Base-by-base conservation (phyloP, 2,113 vertebrate genomes). In the Zapus hudsonius region DNA sequence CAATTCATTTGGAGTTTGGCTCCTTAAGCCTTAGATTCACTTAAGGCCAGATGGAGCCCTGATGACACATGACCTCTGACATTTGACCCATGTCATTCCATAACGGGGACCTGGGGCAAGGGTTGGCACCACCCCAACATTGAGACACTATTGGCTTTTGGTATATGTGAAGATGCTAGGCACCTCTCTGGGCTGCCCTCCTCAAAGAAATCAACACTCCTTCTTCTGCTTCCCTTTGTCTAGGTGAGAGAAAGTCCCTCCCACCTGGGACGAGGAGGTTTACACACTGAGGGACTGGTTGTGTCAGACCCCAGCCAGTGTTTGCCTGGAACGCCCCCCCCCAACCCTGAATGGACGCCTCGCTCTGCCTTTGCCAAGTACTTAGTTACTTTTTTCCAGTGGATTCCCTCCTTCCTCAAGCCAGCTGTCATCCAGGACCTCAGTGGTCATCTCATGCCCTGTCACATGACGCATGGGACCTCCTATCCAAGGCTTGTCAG, bases 291-390 rank as follows among this genome's bases (percentile, higher is more conserved):
- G 38, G 33, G 1, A 4, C 63, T 0, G 5, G 3, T 3, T n/a
- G n/a, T n/a, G 16, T 22, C 11, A 40, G 55, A 78, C 1, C 0
- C 16, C 7, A 13, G 6, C 36, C 36, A 25, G 3, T 0, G 1
- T 7, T 25, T 55, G 27, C 25, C 86, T 8, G n/a, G 13, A 12
- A 1, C 22, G 55, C 42, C 10, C 3, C 0, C 22, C 13, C 3
- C 7, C 0, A 2, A 9, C 1, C 23, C 52, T 0, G 27, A 16
- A 29, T 0, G 20, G 31, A 76, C 0, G 0, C 17, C 47, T 20
- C 64, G 0, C 19, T 23, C 10, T 0, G 44, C 29, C 19, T 29
- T 59, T 3, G n/a, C n/a, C n/a, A n/a, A n/a, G n/a, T n/a, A 9
- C 6, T 16, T 3, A 40, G 44, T 9, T 0, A 1, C 40, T 36